Evolutionary conservation across 1,140 invertebrate species (phyloP).

Genomic region (Cherax destructor): DNA sequence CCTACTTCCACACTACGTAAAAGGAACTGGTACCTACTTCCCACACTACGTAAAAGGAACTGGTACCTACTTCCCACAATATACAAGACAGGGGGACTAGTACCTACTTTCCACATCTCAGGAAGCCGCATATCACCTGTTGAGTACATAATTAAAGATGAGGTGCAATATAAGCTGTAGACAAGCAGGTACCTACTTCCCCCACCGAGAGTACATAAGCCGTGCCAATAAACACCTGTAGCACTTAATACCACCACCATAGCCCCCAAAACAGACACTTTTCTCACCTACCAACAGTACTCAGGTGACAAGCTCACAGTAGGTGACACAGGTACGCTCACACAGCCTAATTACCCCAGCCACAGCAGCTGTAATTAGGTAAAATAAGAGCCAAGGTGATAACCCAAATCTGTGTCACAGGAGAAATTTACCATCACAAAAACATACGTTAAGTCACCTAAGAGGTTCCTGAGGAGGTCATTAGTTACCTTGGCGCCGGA

Average conservation of each 20-base stretch:
- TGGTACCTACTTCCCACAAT: no score
- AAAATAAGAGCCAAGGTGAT: background rate
- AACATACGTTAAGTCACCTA: background rate
- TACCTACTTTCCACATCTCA: no score
- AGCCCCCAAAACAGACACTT: background rate
- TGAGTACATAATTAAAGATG: no score
- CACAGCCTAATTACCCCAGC: background rate
- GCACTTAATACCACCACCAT: background rate
- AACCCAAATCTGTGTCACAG: constrained; percentile 26
- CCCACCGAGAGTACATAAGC: background rate
- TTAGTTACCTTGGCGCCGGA: constrained; percentile 4
- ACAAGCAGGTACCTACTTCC: background rate
- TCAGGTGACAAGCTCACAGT: background rate
- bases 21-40: no score
- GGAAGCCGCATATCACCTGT: no score
- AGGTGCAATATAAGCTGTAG: no score
- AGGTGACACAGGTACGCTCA: background rate
- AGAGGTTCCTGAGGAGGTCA: background rate
- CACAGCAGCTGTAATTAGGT: background rate
- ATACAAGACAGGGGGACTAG: no score
- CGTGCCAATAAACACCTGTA: constrained; percentile 6
- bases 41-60: no score
- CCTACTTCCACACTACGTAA: no score
- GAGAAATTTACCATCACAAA: constrained; percentile 22
- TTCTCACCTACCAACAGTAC: constrained; percentile 10